Base-by-base conservation (phyloP, 2,797 vertebrate genomes). In the Malacoraja senta region DNA sequence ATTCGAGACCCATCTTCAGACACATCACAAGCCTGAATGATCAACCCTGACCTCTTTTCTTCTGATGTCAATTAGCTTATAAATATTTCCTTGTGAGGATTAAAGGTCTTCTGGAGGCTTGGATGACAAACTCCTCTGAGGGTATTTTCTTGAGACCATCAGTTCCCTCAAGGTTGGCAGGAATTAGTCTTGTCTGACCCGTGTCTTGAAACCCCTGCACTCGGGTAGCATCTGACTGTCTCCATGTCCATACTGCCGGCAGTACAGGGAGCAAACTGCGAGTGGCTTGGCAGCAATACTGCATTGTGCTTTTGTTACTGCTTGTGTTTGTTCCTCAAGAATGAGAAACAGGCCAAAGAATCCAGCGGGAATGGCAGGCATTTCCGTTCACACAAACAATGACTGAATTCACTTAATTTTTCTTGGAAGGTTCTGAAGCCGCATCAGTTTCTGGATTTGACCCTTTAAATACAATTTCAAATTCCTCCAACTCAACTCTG, bases 311-410 rank as follows among this genome's bases (percentile, higher is more conserved):
- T 9, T 44, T 86, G 12, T 63, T 86, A 12, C 17, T 63, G 9
- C 17, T 72, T 91, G 26, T 90, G 0, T 4, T 91, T 38, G n/a
- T 21, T 32, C 86, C 29, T 61, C 63, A n/a, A 71, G 71, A 91
- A 91, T 38, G 65, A 65, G 65, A 71, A 91, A 71, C 63, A 91
- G 65, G 65, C 86, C 86, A 91, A 68, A 1, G 24, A 71, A 71
- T 26, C 63, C 7, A 17, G 86, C 86, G 32, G 32, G 32, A 71
- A 71, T 68, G 32, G n/a, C 35, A 38, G 68, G 63, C 63, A 71
- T 91, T 71, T 91, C 88, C 88, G 21, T 72, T 21, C 38, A 38
- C 63, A 38, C 63, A 72, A 71, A 71, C 88, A 91, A 71, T 71
- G 65, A 71, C 68, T 35, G 68, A 91, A 71, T 32, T 53, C 53